Evolutionary conservation across 2,113 vertebrate species (phyloP).

Genomic region (Silurus asotus): DNA sequence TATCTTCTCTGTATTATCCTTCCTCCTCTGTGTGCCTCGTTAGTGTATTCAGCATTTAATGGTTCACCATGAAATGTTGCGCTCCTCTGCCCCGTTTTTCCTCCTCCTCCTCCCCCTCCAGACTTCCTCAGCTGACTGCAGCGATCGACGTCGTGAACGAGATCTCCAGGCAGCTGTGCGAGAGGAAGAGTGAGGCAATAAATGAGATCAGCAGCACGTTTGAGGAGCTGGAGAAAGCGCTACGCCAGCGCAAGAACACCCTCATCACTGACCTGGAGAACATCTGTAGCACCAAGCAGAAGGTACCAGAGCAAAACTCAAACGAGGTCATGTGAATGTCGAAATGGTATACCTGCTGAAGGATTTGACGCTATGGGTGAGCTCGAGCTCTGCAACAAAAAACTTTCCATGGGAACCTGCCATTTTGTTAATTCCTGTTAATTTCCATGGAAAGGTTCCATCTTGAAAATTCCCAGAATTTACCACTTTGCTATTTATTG

Average conservation of each 20-base stretch:
- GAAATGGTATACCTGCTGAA: neutral
- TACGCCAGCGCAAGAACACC: slow-evolving; percentile 85
- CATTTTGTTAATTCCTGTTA: too few species aligned
- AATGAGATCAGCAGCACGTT: slow-evolving; percentile 85
- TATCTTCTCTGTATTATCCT: neutral
- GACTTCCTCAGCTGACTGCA: slow-evolving; percentile 85
- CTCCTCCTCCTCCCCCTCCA: slow-evolving; percentile 52
- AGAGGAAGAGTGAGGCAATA: slow-evolving; percentile 82
- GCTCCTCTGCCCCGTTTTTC: neutral
- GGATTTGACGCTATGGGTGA: neutral
- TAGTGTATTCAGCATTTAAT: neutral
- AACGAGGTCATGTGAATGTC: neutral
- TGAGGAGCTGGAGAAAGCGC: slow-evolving; percentile 84
- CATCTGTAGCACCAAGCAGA: slow-evolving; percentile 84
- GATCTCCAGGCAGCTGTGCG: slow-evolving; percentile 87
- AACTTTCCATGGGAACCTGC: too few species aligned
- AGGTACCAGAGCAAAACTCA: slow-evolving; percentile 67
- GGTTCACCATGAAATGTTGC: neutral
- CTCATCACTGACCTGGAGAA: slow-evolving; percentile 84
- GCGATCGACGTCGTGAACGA: slow-evolving; percentile 86
- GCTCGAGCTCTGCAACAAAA: neutral
- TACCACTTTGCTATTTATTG: too few species aligned
- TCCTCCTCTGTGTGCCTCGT: neutral
- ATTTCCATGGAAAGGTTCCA: too few species aligned
- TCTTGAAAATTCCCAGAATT: too few species aligned